Evolutionary conservation across 2,888 invertebrate species (phyloP), one percentile per base, ranked within the genome.

Genomic region (Baccha elongata): DNA sequence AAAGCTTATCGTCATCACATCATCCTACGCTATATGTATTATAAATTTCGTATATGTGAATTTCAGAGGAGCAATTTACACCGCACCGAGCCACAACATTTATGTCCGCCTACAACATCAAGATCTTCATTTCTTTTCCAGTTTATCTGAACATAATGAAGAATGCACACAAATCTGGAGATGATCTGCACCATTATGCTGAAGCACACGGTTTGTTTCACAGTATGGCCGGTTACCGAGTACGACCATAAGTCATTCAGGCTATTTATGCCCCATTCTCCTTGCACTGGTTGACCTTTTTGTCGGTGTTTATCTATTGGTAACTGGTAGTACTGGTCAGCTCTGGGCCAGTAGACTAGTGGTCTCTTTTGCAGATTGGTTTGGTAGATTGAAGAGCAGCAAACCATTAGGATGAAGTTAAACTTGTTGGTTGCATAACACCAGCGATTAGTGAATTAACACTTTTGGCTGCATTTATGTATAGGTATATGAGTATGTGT

Each of bases 201-300:
- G 37, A 3, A 7, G 37, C 19, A 53, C 7, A 19, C 40, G 37
- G 17, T 44, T 19, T 40, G 40, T 58, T 23, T 58, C 10, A n/a
- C n/a, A 40, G 50, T 62, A 40, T 53, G 48, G 53, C 75, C 67
- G 52, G 71, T 29, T 21, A 35, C 13, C 10, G 35, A 13, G 32
- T 64, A 23, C 58, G 19, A 62, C 29, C 37, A 44, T 40, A 67
- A 60, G 58, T 64, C 74, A 64, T 74, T 67, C 68, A 74, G 64
- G 64, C 48, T 53, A 40, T 71, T 76, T 60, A 67, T 81, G 76
- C 60, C 60, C 46, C 60, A 76, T 72, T 83, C 72, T 76, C 81
- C 81, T 83, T 72, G 67, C 81, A 83, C 81, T 64, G 81, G 81
- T 76, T 83, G 81, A 83, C 81, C 81, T 83, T 83, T 83, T 83